A percentile compares a stretch with the other conserved stretches of the same genome.
These are phyloP conservation scores for Anolis sagrei DNA, from an alignment of 2,113 vertebrate species.

Conservation along the genomic window DNA sequence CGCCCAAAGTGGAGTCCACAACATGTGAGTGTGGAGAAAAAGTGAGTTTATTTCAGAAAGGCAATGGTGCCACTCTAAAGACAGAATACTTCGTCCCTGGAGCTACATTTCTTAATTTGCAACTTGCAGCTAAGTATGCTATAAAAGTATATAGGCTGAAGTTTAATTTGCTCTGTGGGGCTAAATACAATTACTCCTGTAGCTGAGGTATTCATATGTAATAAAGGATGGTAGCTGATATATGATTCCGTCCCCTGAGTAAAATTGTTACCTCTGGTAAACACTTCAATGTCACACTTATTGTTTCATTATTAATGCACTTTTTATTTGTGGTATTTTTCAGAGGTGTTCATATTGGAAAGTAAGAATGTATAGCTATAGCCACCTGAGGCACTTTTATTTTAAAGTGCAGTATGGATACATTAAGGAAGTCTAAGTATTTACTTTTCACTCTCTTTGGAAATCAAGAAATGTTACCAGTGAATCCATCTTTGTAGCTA, in stretches of 20 bases:
- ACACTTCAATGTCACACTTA: neutral
- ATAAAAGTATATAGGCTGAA: conserved; percentile 17
- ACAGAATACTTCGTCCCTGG: conserved; percentile 7
- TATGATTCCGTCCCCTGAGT: neutral
- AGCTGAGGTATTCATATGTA: neutral
- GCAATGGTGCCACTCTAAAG: neutral
- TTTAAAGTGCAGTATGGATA: neutral
- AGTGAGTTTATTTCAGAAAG: conserved; percentile 13
- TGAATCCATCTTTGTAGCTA: neutral
- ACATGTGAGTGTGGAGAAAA: too few species aligned
- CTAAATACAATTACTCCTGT: conserved; percentile 35
- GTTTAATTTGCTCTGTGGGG: neutral
- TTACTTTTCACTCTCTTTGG: neutral
- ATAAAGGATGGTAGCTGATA: conserved; percentile 12
- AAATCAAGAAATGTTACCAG: neutral
- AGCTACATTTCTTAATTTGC: conserved; percentile 35
- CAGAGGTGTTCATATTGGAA: neutral
- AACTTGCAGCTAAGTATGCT: neutral
- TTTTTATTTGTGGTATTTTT: neutral
- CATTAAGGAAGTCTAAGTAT: neutral
- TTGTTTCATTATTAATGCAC: neutral
- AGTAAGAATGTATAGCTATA: neutral
- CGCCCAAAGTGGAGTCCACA: too few species aligned
- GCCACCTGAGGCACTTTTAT: neutral
- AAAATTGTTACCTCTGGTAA: neutral